Conservation (phyloP, 1,140 invertebrate genomes). For the Sipha flava region DNA sequence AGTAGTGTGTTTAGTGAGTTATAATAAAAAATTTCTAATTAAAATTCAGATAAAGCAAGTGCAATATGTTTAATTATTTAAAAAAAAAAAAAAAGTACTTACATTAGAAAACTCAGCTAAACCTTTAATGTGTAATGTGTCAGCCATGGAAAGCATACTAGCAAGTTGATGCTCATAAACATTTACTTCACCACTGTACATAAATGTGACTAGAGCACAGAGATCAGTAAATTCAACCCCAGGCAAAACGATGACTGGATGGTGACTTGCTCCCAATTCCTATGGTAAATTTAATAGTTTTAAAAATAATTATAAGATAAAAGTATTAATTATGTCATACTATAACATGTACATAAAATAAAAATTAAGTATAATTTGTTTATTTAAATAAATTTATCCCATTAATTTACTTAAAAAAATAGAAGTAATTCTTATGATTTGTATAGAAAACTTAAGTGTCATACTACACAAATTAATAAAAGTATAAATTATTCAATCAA, state of each 20-base stretch:
- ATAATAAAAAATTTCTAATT: too few species aligned
- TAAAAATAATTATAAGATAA: not conserved
- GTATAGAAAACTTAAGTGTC: too few species aligned
- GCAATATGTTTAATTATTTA: not conserved
- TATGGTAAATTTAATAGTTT: slow-evolving; percentile 43
- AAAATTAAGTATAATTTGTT: too few species aligned
- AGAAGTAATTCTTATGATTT: too few species aligned
- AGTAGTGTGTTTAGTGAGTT: too few species aligned
- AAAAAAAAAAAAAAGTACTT: slow-evolving; percentile 39
- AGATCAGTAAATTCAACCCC: slow-evolving; percentile 71
- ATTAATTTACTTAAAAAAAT: too few species aligned
- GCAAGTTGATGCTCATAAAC: slow-evolving; percentile 74
- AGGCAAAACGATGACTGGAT: slow-evolving; percentile 74
- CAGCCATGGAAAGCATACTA: slow-evolving; percentile 69
- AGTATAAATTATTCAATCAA: too few species aligned
- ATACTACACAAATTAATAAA: too few species aligned
- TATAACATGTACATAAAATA: not conserved
- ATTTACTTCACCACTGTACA: slow-evolving; percentile 87
- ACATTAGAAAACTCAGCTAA: slow-evolving; percentile 70
- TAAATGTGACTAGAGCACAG: slow-evolving; percentile 74
- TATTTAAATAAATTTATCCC: too few species aligned
- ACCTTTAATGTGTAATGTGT: slow-evolving; percentile 75
- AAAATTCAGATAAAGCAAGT: not conserved
- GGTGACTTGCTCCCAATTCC: slow-evolving; percentile 60
- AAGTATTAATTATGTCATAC: too few species aligned